Conservation (phyloP, 2,888 invertebrate species). For the Acronicta leporina region DNA sequence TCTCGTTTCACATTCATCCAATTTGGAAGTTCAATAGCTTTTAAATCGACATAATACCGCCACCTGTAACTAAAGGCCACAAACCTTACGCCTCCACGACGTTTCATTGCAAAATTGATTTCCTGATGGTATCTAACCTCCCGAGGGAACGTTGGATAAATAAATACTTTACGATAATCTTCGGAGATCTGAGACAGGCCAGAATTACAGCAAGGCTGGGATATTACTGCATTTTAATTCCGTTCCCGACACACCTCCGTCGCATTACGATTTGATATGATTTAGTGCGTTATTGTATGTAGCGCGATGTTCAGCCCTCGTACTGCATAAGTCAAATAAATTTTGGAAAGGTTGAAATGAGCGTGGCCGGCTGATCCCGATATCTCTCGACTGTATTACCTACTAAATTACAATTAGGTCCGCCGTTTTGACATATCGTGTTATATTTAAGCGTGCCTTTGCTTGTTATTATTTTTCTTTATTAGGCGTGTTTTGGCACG, state of each 20-base stretch:
- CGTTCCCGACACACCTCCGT: slow-evolving; percentile 80
- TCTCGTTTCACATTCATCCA: slow-evolving; percentile 22
- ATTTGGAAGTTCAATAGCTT: slow-evolving; percentile 65
- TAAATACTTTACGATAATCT: slow-evolving; percentile 88
- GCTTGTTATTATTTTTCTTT: slow-evolving; percentile 48
- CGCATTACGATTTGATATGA: slow-evolving; percentile 82
- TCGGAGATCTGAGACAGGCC: slow-evolving; percentile 83
- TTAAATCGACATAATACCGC: slow-evolving; percentile 68
- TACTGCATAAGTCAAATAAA: slow-evolving; percentile 74
- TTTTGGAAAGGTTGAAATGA: slow-evolving; percentile 73
- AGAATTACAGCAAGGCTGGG: slow-evolving; percentile 80
- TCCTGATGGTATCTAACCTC: slow-evolving; percentile 86
- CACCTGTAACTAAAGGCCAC: slow-evolving; percentile 80
- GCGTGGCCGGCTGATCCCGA: slow-evolving; percentile 74
- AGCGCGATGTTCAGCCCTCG: slow-evolving; percentile 60
- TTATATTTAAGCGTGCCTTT: slow-evolving; percentile 59
- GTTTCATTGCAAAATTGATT: slow-evolving; percentile 87
- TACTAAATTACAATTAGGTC: slow-evolving; percentile 82
- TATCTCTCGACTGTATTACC: slow-evolving; percentile 68
- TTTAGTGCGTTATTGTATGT: slow-evolving; percentile 84
- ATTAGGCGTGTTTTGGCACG: slow-evolving; percentile 53
- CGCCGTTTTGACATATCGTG: slow-evolving; percentile 69
- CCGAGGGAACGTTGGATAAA: slow-evolving; percentile 85
- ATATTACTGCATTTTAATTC: slow-evolving; percentile 89
- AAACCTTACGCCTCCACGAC: slow-evolving; percentile 84